Conservation (phyloP, 2,888 invertebrate genomes). For the Glomeris marginata region DNA sequence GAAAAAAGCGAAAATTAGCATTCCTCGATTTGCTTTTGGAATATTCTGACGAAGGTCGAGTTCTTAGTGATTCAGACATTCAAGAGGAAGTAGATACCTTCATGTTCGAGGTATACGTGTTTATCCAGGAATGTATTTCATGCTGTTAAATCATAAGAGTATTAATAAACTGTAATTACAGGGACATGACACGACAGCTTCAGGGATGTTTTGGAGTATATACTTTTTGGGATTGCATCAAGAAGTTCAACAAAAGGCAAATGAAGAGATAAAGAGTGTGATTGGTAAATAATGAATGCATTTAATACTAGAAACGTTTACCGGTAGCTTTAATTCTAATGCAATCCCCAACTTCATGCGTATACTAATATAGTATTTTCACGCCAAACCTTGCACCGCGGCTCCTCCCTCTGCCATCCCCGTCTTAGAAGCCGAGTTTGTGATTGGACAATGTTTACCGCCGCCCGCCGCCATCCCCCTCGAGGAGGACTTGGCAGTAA, state of each 20-base stretch:
- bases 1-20: constrained; percentile 56
- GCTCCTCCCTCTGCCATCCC: no score
- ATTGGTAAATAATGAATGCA: no score
- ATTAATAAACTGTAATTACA: not conserved
- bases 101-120: constrained; percentile 40
- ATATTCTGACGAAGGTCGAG: constrained; percentile 51
- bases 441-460: no score
- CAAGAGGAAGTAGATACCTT: constrained; percentile 39
- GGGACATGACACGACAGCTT: constrained; percentile 22
- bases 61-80: constrained; percentile 30
- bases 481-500: no score
- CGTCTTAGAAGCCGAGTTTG: no score
- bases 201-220: constrained; percentile 17
- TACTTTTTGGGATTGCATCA: constrained; percentile 19
- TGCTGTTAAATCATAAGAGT: not conserved
- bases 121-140: no score
- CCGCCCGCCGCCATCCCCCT: no score
- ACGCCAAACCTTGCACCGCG: no score
- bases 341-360: no score
- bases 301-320: no score
- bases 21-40: constrained; percentile 79
- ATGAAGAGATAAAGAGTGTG: constrained; percentile 1
- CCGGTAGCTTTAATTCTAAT: no score
- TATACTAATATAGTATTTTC: no score
- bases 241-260: constrained; percentile 13